phyloP scores from a whole-genome alignment of 2,797 vertebrate genomes.

The Netta rufina region DNA sequence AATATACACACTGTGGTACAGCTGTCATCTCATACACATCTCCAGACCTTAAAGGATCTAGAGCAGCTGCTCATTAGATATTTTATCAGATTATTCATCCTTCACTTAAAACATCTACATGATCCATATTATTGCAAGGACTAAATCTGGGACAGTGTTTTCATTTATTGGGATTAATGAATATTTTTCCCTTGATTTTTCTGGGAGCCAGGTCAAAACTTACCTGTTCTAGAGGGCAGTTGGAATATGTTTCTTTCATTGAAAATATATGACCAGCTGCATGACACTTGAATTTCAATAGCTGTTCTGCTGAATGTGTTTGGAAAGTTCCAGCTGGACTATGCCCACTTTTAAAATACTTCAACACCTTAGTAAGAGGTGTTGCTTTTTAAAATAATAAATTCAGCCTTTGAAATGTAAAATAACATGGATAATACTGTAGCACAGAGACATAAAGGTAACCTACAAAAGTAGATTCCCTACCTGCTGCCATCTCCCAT shows the following conservation, averaged over 20 bases:
- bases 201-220: neutral
- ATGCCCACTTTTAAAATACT: neutral
- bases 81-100: neutral
- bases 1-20: neutral
- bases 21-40: neutral
- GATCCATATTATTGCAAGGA: neutral
- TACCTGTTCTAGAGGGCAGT: neutral
- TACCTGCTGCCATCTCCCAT: neutral
- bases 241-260: neutral
- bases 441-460: neutral
- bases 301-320: neutral
- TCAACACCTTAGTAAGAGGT: neutral
- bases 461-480: neutral
- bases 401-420: neutral
- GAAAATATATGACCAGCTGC: neutral
- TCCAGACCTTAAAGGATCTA: neutral
- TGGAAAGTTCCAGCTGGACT: neutral
- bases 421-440: neutral
- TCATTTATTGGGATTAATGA: neutral
- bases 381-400: neutral
- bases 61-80: neutral
- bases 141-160: neutral
- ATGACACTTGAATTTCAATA: neutral
- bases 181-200: conserved; percentile 10
- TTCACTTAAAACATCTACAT: neutral